These are phyloP conservation scores for Alloscopus bannaensis DNA, from an alignment of 2,888 invertebrate species.

Conservation along the genomic window DNA sequence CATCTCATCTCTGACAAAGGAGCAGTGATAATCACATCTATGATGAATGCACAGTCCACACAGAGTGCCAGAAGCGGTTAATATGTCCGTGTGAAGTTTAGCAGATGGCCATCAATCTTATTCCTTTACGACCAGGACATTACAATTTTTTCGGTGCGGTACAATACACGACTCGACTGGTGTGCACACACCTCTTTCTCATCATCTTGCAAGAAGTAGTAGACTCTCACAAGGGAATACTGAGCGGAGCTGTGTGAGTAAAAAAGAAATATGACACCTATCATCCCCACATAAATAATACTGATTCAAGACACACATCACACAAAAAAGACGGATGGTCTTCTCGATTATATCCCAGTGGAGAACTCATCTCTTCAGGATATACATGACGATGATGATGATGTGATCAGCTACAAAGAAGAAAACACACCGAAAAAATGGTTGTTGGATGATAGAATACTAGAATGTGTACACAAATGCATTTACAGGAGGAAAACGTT, in stretches of 20 bases:
- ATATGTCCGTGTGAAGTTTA: conserved; percentile 49
- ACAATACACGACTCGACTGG: too few relatives aligned
- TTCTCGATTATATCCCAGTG: neutral
- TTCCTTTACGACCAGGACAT: conserved; percentile 16
- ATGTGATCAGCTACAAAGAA: conserved; percentile 3
- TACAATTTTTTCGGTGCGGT: too few relatives aligned
- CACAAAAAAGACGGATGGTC: neutral
- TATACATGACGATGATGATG: neutral
- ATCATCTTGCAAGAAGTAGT: neutral
- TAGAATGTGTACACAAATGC: neutral
- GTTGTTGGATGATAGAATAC: neutral
- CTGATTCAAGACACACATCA: too few relatives aligned
- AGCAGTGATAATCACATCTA: too few relatives aligned
- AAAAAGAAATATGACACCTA: conserved; percentile 43
- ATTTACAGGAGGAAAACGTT: conserved; percentile 1
- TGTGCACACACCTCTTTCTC: neutral
- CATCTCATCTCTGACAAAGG: too few relatives aligned
- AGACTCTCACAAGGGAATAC: too few relatives aligned
- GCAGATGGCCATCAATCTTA: conserved; percentile 44
- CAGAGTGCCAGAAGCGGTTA: too few relatives aligned
- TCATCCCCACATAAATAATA: conserved; percentile 14
- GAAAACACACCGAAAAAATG: conserved; percentile 7
- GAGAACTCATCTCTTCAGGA: neutral
- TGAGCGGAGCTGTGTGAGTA: conserved; percentile 19
- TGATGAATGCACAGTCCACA: too few relatives aligned